Evolutionary conservation across 2,888 invertebrate species (phyloP), one percentile per base, ranked within the genome.

Genomic region (Pogonocherus hispidulus): DNA sequence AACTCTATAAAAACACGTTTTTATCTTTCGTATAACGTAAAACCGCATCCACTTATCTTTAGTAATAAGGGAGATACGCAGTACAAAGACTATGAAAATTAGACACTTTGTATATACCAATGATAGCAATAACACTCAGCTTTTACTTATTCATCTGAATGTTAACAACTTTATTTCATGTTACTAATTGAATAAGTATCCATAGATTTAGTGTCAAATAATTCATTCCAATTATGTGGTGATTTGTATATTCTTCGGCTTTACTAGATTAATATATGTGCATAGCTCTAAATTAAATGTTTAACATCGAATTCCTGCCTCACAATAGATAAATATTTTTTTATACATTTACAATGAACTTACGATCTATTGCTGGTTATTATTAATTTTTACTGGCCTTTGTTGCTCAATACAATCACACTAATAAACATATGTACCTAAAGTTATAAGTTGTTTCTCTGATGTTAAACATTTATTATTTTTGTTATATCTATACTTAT

Each of bases 221-320:
- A 35, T 56, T 56, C 20, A 18, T 19, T 41, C n/a, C 14, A 22
- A 3, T 37, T 14, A 14, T 11, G n/a, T n/a, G 37, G 20, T 41
- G 19, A 9, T 19, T 46, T 44, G 22, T 22, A 19, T 51, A 54
- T 55, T 37, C 35, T 66, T 56, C 44, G 55, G 63, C 66, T 63
- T 27, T 44, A 59, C 27, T 52, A 64, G 27, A 35, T 63, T 62
- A n/a, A 51, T 71, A 60, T 73, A 65, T 56, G 55, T 69, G 52
- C 56, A 46, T 69, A 70, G 62, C 65, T 63, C 63, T 67, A 73
- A 76, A 70, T 79, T 82, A 83, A 84, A 83, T 84, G 83, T 84
- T 84, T 84, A 84, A 84, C 84, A 84, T 84, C 84, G 81, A 82
- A 78, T 75, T 76, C 78, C 79, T 79, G 81, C 80, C 81, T 80